Percentiles rank a stretch among this genome's conserved stretches.
phyloP scores from a whole-genome alignment of 2,113 vertebrate genomes.

The Nibea coibor region DNA sequence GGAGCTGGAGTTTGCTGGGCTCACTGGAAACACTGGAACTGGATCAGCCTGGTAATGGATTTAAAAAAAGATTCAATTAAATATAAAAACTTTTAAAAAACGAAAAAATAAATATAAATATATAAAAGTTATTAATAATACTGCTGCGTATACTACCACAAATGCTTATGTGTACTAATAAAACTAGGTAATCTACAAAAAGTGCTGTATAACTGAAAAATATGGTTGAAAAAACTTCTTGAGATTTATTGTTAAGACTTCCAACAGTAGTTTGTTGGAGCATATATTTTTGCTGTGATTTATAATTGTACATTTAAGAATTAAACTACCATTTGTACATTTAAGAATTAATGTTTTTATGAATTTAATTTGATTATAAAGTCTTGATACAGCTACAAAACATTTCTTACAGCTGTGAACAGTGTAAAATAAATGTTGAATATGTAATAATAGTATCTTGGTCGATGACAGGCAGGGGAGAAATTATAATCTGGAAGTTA shows the following conservation, averaged over 20 bases:
- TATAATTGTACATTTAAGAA: neutral
- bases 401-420: too few species aligned
- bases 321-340: neutral
- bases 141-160: neutral
- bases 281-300: neutral
- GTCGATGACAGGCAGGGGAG: too few species aligned
- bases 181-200: neutral
- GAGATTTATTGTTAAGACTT: too few species aligned
- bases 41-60: conserved; percentile 20
- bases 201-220: too few species aligned
- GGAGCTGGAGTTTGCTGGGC: neutral
- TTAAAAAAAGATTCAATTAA: neutral
- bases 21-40: conserved; percentile 31
- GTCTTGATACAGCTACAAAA: neutral
- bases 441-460: too few species aligned
- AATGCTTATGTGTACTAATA: neutral
- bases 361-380: neutral
- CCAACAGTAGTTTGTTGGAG: neutral
- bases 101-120: too few species aligned
- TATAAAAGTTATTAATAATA: neutral
- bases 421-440: neutral
- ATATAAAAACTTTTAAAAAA: neutral
- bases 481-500: neutral
- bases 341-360: neutral
- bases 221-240: too few species aligned